phyloP scores from a whole-genome alignment of 2,113 vertebrate genomes.

The Entomyzon cyanotis region DNA sequence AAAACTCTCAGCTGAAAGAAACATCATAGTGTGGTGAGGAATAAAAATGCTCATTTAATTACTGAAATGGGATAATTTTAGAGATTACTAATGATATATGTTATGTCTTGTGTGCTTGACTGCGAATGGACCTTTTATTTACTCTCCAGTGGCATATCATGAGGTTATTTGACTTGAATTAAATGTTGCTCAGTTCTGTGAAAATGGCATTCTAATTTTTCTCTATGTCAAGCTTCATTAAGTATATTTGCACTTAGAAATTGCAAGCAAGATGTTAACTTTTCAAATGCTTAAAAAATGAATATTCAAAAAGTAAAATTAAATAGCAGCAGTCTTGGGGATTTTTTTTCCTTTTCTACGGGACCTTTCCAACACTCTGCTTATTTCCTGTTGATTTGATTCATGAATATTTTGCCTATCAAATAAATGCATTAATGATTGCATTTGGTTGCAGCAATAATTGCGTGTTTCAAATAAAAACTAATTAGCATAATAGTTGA shows the following conservation, averaged over 20 bases:
- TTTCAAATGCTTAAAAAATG: slow-evolving; percentile 21
- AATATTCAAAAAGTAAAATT: slow-evolving; percentile 12
- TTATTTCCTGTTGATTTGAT: slow-evolving; percentile 69
- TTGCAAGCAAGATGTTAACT: slow-evolving; percentile 51
- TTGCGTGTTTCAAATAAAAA: slow-evolving; percentile 71
- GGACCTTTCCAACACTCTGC: slow-evolving; percentile 14
- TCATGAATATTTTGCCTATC: slow-evolving; percentile 68
- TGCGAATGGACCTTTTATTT: slow-evolving; percentile 15
- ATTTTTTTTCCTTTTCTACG: neutral
- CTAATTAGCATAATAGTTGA: slow-evolving; percentile 71
- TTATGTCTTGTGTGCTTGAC: neutral
- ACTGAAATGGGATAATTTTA: neutral
- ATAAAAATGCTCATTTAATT: neutral
- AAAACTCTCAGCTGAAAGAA: neutral
- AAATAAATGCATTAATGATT: slow-evolving; percentile 74
- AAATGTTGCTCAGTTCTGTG: neutral
- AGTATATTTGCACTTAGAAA: slow-evolving; percentile 5
- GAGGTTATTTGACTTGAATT: slow-evolving; percentile 13
- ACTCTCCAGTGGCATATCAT: neutral
- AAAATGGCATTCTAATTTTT: slow-evolving; percentile 39
- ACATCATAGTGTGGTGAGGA: neutral
- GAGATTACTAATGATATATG: neutral
- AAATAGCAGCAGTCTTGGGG: neutral
- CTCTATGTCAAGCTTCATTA: slow-evolving; percentile 41
- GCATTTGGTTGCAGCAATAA: slow-evolving; percentile 62